Conservation (phyloP, 2,888 invertebrate species). For the Drosophila siamana region DNA sequence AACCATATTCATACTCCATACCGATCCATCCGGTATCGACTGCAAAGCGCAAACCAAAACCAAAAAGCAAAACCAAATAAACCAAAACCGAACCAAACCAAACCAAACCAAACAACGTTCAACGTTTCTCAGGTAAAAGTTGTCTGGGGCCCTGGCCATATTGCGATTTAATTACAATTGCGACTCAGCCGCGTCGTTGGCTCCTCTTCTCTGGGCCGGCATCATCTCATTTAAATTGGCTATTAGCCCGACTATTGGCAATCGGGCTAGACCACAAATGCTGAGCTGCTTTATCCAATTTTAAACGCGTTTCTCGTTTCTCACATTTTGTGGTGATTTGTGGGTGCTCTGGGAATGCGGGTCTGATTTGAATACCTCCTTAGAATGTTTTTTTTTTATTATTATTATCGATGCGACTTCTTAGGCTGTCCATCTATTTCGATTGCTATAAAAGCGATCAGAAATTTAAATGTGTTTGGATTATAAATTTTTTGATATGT, state of each 20-base stretch:
- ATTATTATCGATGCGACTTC: slow-evolving; percentile 4
- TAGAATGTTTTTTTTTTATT: slow-evolving; percentile 10
- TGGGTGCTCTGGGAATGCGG: slow-evolving; percentile 58
- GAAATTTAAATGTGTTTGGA: neutral
- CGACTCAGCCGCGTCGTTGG: slow-evolving; percentile 38
- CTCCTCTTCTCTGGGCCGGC: slow-evolving; percentile 29
- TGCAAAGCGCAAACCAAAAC: slow-evolving; percentile 9
- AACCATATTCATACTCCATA: slow-evolving; percentile 39
- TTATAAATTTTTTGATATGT: neutral
- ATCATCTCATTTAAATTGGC: slow-evolving; percentile 77
- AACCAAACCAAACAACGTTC: slow-evolving; percentile 32
- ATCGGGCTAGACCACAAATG: slow-evolving; percentile 37
- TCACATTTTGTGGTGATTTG: slow-evolving; percentile 40
- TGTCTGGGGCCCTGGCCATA: slow-evolving; percentile 54
- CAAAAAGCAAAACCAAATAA: slow-evolving; percentile 4
- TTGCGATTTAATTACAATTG: slow-evolving; percentile 80
- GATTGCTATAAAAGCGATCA: neutral
- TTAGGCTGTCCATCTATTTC: slow-evolving; percentile 1
- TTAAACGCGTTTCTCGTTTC: slow-evolving; percentile 28
- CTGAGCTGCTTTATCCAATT: slow-evolving; percentile 31
- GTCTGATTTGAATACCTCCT: slow-evolving; percentile 34
- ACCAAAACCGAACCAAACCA: slow-evolving; percentile 29
- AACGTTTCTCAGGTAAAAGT: slow-evolving; percentile 44
- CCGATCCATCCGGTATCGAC: slow-evolving; percentile 37
- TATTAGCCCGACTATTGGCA: slow-evolving; percentile 36